Conservation (phyloP, 2,113 vertebrate genomes). For the Sula dactylatra region DNA sequence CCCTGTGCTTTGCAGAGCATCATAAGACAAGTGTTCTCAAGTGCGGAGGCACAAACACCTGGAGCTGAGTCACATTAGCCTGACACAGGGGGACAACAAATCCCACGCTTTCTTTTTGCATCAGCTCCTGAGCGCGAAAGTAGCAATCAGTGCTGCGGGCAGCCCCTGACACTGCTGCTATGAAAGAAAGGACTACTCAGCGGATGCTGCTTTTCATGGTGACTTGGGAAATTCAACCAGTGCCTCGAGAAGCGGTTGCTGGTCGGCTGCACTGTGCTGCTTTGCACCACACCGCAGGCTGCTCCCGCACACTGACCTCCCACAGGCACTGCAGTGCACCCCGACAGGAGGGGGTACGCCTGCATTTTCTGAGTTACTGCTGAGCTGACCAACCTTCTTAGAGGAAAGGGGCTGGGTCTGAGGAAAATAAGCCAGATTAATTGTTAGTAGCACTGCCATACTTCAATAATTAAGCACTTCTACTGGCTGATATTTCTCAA, state of each 20-base stretch:
- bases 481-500: background rate
- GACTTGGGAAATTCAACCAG: background rate
- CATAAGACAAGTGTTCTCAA: background rate
- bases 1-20: background rate
- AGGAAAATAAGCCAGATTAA: background rate
- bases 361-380: background rate
- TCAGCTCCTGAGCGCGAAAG: background rate
- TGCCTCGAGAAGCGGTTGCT: background rate
- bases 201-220: background rate
- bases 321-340: background rate
- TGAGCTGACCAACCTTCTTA: background rate
- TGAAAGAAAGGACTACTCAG: background rate
- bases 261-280: background rate
- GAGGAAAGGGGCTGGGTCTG: background rate
- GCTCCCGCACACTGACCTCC: background rate
- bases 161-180: background rate
- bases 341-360: rapidly evolving
- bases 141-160: background rate
- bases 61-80: background rate
- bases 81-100: background rate
- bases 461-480: background rate
- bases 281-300: background rate
- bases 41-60: background rate
- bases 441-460: background rate
- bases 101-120: background rate